Evolutionary conservation across 2,797 vertebrate genomes (phyloP), one percentile per base, ranked within the genome.

Genomic region (Myotis findleyi): DNA sequence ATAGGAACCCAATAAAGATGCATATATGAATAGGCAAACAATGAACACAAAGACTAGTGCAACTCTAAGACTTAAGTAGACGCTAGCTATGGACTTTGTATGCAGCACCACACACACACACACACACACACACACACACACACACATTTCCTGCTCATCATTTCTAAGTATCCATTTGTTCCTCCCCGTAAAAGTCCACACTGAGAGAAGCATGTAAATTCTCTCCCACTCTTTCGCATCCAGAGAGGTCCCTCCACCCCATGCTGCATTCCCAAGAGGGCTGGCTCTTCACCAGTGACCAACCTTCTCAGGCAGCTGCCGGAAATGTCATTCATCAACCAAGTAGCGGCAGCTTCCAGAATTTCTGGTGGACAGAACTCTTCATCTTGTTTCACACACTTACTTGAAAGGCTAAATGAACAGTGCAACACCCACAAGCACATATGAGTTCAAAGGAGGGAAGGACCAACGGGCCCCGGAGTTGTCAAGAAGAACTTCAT

Each of bases 401-500:
- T 11, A 33, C 36, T 36, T 7, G 27, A 91, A 79, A 81, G 44
- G 12, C n/a, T 57, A 47, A 86, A 53, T 72, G 38, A 69, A 57
- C 16, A 73, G 16, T 3, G 0, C 25, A 41, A 53, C 2, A 44
- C 25, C 33, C 33, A 84, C 7, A 36, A 57, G 49, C 0, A 0
- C 41, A 27, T 5, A 6, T 0, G 7, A 51, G 23, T 66, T 94
- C 87, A 85, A 71, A 85, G 76, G 41, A 81, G 57, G 36, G 18
- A 73, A 80, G 36, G 57, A 51, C 25, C 68, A 11, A 41, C 6
- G 0, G 55, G 21, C 21, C 57, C 76, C 30, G 30, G 23, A 55
- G 44, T 66, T 71, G 76, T 93, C 62, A 59, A 75, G 89, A 79
- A 94, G 95, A 87, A 47, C 81, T 87, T 87, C 71, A 30, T 7